Base-by-base conservation (phyloP, 2,888 invertebrate species). In the Lissonota sp. region DNA sequence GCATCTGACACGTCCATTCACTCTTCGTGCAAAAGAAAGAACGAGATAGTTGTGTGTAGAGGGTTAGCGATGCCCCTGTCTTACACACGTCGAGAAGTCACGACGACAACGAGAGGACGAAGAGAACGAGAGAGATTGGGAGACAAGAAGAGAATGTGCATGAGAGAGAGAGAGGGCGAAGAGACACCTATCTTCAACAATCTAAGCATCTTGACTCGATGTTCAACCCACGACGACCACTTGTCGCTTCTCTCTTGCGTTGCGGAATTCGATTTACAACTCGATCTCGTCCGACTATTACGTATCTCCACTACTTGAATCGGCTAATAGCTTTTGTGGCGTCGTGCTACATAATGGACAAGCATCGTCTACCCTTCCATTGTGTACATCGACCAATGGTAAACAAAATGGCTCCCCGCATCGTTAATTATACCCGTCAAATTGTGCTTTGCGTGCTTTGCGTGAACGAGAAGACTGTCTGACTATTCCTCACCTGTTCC, bases 211-310 rank as follows among this genome's bases (percentile, higher is more conserved):
- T 81, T 64, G 64, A 73, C 69, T 77, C 80, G 71, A 49, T 40
- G 69, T 70, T 64, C 58, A 70, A 8, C 64, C 69, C 53, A 69
- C 69, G 80, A 78, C 80, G 80, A 81, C 80, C 80, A 81, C 80
- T 81, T 81, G 80, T 81, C 80, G 80, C 80, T 81, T 78, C 73
- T 12, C 73, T 44, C 57, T 66, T 37, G n/a, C 51, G 12, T 64
- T 46, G 63, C 10, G 69, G 46, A 70, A 64, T 62, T 71, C 72
- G 77, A 77, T 73, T 80, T 57, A 51, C 72, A 57, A 57, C 72
- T 72, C 58, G 69, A 77, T 69, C 42, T 73, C 64, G 77, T 70
- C 77, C 58, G 72, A 73, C 77, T 60, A 77, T 77, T 69, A 57
- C 57, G 49, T 67, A 53, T 51, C 58, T 46, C 6, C 64, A 53